phyloP scores from a whole-genome alignment of 2,888 invertebrate genomes.

The Diarsia dahlii region DNA sequence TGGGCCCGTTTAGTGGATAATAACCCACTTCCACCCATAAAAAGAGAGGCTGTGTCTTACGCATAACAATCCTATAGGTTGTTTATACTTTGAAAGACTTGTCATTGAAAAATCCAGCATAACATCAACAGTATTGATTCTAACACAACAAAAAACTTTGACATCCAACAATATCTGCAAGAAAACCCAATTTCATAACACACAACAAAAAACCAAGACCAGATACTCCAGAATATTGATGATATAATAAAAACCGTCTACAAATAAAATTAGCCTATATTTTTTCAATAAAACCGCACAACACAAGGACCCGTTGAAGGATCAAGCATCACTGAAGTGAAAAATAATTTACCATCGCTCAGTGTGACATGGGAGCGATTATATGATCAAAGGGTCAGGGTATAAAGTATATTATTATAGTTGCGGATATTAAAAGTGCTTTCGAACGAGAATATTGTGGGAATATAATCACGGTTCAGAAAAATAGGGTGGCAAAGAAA shows the following conservation, averaged over 20 bases:
- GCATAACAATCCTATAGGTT: too few species aligned
- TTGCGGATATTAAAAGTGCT: slow-evolving; percentile 64
- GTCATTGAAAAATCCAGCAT: not conserved
- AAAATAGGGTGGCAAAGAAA: slow-evolving; percentile 22
- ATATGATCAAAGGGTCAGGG: slow-evolving; percentile 64
- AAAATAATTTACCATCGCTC: slow-evolving; percentile 67
- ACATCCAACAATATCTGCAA: not conserved
- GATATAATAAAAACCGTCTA: slow-evolving; percentile 31
- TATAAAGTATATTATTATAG: slow-evolving; percentile 47
- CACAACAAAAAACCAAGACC: slow-evolving; percentile 12
- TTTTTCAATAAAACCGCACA: slow-evolving; percentile 51
- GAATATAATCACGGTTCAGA: slow-evolving; percentile 42
- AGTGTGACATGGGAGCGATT: slow-evolving; percentile 62
- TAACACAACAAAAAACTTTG: not conserved
- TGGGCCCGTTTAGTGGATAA: not conserved
- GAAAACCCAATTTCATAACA: slow-evolving; percentile 4
- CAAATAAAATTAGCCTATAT: slow-evolving; percentile 49
- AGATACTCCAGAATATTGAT: slow-evolving; percentile 27
- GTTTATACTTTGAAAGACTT: too few species aligned
- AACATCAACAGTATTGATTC: not conserved
- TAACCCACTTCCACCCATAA: not conserved
- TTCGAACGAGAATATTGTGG: slow-evolving; percentile 39
- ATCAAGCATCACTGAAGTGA: slow-evolving; percentile 54
- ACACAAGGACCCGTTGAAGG: slow-evolving; percentile 28
- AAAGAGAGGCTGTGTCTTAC: too few species aligned